phyloP scores from a whole-genome alignment of 2,888 invertebrate genomes.

The Chrysotoxum bicinctum region DNA sequence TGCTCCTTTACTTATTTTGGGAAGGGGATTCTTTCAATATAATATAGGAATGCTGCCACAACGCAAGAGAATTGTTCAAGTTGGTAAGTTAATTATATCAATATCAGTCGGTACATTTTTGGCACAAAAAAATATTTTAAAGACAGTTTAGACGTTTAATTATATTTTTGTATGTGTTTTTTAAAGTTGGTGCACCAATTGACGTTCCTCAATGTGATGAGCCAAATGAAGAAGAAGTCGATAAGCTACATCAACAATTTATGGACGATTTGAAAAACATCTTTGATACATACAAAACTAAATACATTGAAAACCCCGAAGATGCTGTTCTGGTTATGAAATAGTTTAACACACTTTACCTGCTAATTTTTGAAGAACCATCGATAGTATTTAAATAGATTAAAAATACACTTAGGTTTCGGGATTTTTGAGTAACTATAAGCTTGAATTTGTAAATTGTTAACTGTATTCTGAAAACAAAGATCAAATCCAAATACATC shows the following conservation, averaged over 20 bases:
- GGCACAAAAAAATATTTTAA: no score
- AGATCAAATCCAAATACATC: no score
- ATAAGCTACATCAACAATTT: slow-evolving; percentile 90
- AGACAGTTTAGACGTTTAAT: no score
- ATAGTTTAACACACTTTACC: neutral
- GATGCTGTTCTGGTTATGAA: slow-evolving; percentile 42
- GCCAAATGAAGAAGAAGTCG: slow-evolving; percentile 89
- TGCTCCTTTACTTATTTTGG: slow-evolving; percentile 89
- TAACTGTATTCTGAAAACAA: no score
- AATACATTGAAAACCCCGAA: slow-evolving; percentile 85
- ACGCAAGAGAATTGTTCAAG: slow-evolving; percentile 90
- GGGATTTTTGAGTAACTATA: no score
- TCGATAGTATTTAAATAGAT: neutral
- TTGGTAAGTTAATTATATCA: slow-evolving; percentile 86
- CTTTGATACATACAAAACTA: slow-evolving; percentile 91
- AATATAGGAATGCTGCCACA: slow-evolving; percentile 92
- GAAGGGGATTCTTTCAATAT: slow-evolving; percentile 96
- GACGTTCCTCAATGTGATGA: slow-evolving; percentile 87
- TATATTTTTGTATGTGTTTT: slow-evolving; percentile 73
- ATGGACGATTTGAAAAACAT: slow-evolving; percentile 86
- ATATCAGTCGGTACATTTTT: no score
- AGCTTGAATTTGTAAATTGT: no score
- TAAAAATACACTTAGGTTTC: no score
- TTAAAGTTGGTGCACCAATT: slow-evolving; percentile 93
- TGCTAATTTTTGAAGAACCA: neutral